These are phyloP conservation scores for Drosophila willistoni DNA, from an alignment of 1,140 invertebrate genomes.

Conservation along the genomic window DNA sequence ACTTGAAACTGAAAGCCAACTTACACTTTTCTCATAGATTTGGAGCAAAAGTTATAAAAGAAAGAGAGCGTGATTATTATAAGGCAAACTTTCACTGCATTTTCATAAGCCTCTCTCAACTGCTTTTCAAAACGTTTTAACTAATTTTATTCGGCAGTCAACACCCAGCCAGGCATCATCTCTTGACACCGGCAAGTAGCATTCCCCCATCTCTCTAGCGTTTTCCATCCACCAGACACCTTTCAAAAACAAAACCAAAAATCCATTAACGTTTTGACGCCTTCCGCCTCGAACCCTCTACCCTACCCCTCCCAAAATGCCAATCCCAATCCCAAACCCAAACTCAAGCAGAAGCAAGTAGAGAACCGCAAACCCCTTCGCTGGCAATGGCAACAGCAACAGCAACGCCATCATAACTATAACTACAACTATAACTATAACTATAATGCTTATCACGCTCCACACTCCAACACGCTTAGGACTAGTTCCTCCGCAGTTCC, in stretches of 20 bases:
- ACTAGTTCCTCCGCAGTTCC: constrained; percentile 21
- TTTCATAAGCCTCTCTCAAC: constrained; percentile 12
- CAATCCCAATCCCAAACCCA: no score
- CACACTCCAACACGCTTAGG: constrained; percentile 65
- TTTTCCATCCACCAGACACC: constrained; percentile 25
- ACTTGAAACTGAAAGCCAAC: background rate
- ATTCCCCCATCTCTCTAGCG: no score
- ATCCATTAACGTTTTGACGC: constrained; percentile 58
- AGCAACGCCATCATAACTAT: constrained; percentile 26
- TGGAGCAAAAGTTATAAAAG: background rate
- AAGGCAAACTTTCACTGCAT: background rate
- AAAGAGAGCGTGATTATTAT: background rate
- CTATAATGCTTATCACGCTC: constrained; percentile 78
- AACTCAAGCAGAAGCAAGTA: background rate
- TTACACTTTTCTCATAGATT: background rate
- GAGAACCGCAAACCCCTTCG: background rate
- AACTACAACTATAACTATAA: constrained; percentile 55
- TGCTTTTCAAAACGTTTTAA: constrained; percentile 4
- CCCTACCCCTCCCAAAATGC: background rate
- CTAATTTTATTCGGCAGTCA: constrained; percentile 4
- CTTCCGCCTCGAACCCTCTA: background rate
- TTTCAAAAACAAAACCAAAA: constrained; percentile 56
- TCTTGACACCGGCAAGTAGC: background rate
- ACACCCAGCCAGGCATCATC: background rate
- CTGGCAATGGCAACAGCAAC: background rate